A percentile compares a stretch with the other conserved stretches of the same genome.
These are phyloP conservation scores for Epizoanthus stellaris DNA, from an alignment of 92 coral and sea anemone species.

Conservation along the genomic window DNA sequence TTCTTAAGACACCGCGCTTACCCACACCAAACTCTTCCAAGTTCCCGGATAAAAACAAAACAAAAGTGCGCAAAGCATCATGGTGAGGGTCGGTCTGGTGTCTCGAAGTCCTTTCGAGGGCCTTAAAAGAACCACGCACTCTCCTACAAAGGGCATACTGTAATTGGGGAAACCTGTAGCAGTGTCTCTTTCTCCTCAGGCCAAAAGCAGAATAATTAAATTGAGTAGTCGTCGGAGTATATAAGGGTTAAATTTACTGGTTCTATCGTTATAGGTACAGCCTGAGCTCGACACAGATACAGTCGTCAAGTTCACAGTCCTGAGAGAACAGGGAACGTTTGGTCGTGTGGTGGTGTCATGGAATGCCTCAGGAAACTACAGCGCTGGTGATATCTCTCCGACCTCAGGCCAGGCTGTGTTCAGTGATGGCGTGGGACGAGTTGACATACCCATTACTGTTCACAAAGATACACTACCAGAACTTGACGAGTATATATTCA, in stretches of 20 bases:
- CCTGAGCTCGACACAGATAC: constrained; percentile 65
- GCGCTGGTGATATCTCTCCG: constrained; percentile 78
- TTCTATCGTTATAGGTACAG: constrained; percentile 29
- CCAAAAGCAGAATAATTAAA: too few relatives aligned
- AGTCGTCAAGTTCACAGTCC: constrained; percentile 74
- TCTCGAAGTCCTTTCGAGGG: too few relatives aligned
- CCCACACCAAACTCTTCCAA: too few relatives aligned
- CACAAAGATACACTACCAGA: constrained; percentile 82
- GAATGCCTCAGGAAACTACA: constrained; percentile 83
- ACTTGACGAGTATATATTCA: constrained; percentile 71
- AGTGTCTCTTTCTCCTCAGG: too few relatives aligned
- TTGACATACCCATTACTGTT: constrained; percentile 74
- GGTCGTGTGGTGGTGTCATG: constrained; percentile 89
- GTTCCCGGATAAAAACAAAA: too few relatives aligned
- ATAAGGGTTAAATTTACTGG: neutral
- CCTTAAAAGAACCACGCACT: too few relatives aligned
- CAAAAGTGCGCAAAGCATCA: too few relatives aligned
- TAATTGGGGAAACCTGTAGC: too few relatives aligned
- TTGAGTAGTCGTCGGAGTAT: too few relatives aligned
- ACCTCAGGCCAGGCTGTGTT: constrained; percentile 82
- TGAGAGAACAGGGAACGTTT: constrained; percentile 83
- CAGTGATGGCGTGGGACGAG: constrained; percentile 71
- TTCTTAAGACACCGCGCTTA: too few relatives aligned
- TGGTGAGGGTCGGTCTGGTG: too few relatives aligned
- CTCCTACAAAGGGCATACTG: too few relatives aligned